A percentile compares a stretch with the other conserved stretches of the same genome.
phyloP scores from a whole-genome alignment of 2,113 vertebrate genomes.

The Capricornis sumatraensis region DNA sequence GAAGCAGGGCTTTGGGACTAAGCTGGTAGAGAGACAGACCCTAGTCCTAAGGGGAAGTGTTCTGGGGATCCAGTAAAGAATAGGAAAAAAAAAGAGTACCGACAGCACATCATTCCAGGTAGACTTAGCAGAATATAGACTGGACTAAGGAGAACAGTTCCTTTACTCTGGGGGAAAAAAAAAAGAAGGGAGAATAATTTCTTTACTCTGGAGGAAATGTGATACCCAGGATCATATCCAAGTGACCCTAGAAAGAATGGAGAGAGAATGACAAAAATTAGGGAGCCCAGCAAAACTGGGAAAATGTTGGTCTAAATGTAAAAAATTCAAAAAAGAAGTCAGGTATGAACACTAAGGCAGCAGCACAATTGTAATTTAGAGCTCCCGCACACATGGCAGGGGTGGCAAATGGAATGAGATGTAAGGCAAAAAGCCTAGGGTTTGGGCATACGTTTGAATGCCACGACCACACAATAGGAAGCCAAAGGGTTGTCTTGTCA shows the following conservation, averaged over 20 bases:
- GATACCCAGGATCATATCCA: background rate
- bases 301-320: background rate
- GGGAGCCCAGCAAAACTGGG: background rate
- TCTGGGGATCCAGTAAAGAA: background rate
- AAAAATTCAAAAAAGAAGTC: background rate
- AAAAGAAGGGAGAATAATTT: background rate
- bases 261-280: background rate
- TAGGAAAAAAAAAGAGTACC: background rate
- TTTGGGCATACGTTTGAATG: background rate
- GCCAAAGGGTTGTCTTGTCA: background rate
- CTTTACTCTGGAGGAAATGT: background rate
- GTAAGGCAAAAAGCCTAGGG: background rate
- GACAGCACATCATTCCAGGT: background rate
- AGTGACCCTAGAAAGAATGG: background rate
- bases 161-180: background rate
- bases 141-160: background rate
- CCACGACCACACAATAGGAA: background rate
- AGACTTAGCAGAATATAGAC: background rate
- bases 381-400: background rate
- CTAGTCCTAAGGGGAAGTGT: background rate
- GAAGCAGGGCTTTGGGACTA: background rate
- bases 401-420: background rate
- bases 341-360: background rate
- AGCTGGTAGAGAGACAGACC: background rate
- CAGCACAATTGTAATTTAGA: background rate